Evolutionary conservation across 2,113 vertebrate genomes (phyloP), one percentile per base, ranked within the genome.

Genomic region (Accipiter virgatus): DNA sequence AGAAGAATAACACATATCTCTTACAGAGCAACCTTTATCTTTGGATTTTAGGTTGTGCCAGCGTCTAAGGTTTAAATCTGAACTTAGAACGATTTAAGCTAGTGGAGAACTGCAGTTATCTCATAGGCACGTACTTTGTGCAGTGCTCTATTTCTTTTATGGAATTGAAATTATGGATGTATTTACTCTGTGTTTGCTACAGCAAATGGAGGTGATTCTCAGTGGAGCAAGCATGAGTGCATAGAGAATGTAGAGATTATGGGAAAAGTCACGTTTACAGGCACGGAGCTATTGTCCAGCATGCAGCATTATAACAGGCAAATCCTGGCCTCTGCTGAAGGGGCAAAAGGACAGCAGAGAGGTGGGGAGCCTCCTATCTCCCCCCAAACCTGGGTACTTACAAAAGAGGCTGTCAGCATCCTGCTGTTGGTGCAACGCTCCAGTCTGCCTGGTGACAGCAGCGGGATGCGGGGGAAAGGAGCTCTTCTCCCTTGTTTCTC

Each of bases 131-230:
- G 2, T 34, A 78, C 58, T 85, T 75, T 94, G 66, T 94, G 43
- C 48, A 65, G 81, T 2, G 2, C 72, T 86, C 26, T 87, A 20
- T 84, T 96, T 88, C 70, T 89, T 71, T 77, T 29, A 75, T 34
- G 42, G 80, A 87, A 87, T 47, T 74, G 77, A 93, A 96, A 93
- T 94, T 93, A 72, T 36, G 4, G 62, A 70, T 86, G 42, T 88
- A 52, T 86, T 95, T 93, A 71, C 53, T 55, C 70, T 88, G 19
- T 40, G 42, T 55, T 78, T 94, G 47, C 71, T 77, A 42, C 53
- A 84, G 62, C 65, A 94, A 86, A 90, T 53, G 63, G 31, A 91
- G 48, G 8, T 26, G 53, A 92, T 78, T 83, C 67, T 91, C 36
- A 63, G 67, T 2, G 5, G 53, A 68, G n/a, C 48, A 92, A 66